Conservation (phyloP, 2,113 vertebrate genomes). For the Hyaena hyaena region DNA sequence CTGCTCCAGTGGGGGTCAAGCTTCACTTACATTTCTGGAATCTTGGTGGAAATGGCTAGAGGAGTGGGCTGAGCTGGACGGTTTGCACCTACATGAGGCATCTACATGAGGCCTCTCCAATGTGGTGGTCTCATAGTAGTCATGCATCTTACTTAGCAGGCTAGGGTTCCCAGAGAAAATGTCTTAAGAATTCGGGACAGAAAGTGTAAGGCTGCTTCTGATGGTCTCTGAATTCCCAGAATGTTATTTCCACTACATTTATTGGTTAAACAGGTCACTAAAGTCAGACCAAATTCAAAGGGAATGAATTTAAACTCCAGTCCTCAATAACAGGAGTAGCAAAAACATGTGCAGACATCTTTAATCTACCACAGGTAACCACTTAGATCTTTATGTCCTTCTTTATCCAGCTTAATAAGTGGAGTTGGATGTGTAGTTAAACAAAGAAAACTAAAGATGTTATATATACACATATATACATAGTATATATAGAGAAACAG, state of each 20-base stretch:
- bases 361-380: background rate
- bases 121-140: background rate
- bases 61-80: background rate
- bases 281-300: background rate
- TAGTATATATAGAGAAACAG: background rate
- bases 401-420: background rate
- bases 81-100: fast-evolving
- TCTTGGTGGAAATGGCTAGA: background rate
- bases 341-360: background rate
- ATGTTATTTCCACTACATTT: background rate
- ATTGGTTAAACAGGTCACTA: background rate
- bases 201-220: background rate
- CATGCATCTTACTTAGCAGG: background rate
- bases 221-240: background rate
- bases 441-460: background rate
- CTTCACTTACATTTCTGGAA: background rate
- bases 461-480: background rate
- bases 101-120: background rate
- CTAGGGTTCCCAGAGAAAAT: background rate
- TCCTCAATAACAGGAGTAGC: background rate
- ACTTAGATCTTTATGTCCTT: background rate
- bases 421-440: background rate
- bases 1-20: background rate
- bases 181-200: background rate
- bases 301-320: background rate